Base-by-base conservation (phyloP, 1,140 invertebrate species). In the Popillia japonica region DNA sequence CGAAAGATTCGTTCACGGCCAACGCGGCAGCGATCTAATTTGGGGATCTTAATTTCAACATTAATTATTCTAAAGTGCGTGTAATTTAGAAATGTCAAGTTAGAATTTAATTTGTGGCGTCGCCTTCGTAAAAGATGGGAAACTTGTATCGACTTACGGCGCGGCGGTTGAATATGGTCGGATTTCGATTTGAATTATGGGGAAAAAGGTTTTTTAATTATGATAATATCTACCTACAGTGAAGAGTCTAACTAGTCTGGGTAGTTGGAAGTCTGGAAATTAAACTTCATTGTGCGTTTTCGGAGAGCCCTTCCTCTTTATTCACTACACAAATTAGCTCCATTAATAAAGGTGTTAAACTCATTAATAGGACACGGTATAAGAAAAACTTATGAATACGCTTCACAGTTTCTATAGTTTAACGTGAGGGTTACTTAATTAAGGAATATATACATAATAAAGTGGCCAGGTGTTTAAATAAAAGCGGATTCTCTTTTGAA, bases 21-120 rank as follows among this genome's bases (percentile, higher is more conserved):
- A 4, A 34, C 27, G 61, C 61, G 61, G 61, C 61, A 68, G 27
- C 61, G 61, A 68, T 68, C 61, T 68, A 68, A 68, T 68, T 68
- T 68, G 22, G 61, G 61, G 23, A 68, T 68, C 61, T 68, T 68
- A 68, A 68, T 68, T 68, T 68, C 61, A 68, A 68, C 61, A 68
- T 68, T 68, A 68, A 68, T 68, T 68, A 68, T 68, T 68, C 22
- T 10, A 68, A 68, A 68, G 61, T 68, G 61, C 61, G 61, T 68
- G 61, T 68, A 68, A 68, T 68, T 68, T 68, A 68, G 61, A 68
- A 68, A 68, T 68, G 61, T 68, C 61, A 27, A 68, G 61, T 68
- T 68, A 68, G 61, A 68, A 68, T 68, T 68, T 68, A 68, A 68
- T 68, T 68, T 68, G 61, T 68, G 61, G 61, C 61, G 61, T 68